Evolutionary conservation across 2,797 vertebrate genomes (phyloP).

Genomic region (Pelochelys cantorii): DNA sequence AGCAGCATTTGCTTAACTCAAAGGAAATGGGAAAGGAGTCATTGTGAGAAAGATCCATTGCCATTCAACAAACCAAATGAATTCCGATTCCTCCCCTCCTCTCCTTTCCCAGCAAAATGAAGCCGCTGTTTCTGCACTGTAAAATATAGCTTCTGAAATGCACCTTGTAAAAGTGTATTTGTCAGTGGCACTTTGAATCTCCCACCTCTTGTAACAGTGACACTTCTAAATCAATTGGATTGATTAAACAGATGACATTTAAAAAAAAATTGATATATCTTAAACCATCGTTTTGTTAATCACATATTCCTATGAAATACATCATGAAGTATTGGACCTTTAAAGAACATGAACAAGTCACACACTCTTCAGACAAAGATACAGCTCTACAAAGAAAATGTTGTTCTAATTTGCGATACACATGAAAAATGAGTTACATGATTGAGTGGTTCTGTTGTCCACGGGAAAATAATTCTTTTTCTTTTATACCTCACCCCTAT

Average conservation of each 20-base stretch:
- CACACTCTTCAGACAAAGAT: not conserved
- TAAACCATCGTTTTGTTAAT: not conserved
- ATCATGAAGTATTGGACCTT: rapidly evolving
- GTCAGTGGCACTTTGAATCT: conserved; percentile 44
- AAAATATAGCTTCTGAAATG: conserved; percentile 17
- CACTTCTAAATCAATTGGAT: not conserved
- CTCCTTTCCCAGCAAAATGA: not conserved
- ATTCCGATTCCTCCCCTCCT: not conserved
- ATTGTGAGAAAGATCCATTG: too few species aligned
- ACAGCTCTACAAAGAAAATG: not conserved
- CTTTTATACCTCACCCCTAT: not conserved
- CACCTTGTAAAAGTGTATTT: conserved; percentile 24
- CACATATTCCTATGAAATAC: not conserved
- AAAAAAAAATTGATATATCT: not conserved
- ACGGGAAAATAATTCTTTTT: not conserved
- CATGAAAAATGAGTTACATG: not conserved
- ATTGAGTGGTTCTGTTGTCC: not conserved
- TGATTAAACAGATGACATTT: not conserved
- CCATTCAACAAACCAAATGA: not conserved
- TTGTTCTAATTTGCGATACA: not conserved
- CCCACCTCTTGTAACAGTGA: not conserved
- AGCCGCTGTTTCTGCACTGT: not conserved
- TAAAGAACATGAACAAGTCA: not conserved
- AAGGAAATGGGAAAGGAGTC: not conserved
- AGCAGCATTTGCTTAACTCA: not conserved